These are phyloP conservation scores for Thalassarche chlororhynchos DNA, from an alignment of 2,113 vertebrate genomes.

Conservation along the genomic window DNA sequence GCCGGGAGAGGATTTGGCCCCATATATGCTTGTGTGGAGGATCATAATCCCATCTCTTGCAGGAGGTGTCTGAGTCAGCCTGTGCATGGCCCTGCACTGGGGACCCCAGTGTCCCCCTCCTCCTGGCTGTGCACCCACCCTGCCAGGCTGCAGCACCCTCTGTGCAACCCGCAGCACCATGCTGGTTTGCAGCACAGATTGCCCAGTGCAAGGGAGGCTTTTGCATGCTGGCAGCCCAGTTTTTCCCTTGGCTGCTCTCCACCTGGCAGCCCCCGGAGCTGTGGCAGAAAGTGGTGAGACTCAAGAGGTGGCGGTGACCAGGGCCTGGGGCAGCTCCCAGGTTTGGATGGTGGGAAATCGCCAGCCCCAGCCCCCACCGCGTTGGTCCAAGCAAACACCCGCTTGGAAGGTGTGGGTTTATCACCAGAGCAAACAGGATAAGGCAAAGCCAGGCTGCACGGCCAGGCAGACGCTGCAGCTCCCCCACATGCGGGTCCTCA, in stretches of 20 bases:
- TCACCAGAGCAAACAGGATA: neutral
- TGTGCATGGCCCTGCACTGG: neutral
- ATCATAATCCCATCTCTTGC: neutral
- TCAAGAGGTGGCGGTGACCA: neutral
- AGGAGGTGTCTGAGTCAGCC: neutral
- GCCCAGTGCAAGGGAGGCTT: neutral
- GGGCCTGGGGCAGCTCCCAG: neutral
- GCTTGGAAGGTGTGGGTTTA: neutral
- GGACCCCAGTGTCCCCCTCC: neutral
- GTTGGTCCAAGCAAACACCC: neutral
- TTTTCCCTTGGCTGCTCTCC: neutral
- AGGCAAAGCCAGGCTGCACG: neutral
- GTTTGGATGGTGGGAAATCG: neutral
- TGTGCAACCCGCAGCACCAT: accelerated
- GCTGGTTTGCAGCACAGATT: neutral
- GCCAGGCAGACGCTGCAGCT: neutral
- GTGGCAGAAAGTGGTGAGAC: neutral
- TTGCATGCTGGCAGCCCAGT: accelerated
- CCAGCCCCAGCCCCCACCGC: accelerated
- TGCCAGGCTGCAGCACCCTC: neutral
- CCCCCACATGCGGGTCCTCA: neutral
- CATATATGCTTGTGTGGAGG: neutral
- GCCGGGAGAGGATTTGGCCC: neutral
- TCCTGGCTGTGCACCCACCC: neutral
- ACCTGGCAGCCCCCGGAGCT: neutral